Conservation (phyloP, 2,113 vertebrate genomes). For the Capricornis sumatraensis region DNA sequence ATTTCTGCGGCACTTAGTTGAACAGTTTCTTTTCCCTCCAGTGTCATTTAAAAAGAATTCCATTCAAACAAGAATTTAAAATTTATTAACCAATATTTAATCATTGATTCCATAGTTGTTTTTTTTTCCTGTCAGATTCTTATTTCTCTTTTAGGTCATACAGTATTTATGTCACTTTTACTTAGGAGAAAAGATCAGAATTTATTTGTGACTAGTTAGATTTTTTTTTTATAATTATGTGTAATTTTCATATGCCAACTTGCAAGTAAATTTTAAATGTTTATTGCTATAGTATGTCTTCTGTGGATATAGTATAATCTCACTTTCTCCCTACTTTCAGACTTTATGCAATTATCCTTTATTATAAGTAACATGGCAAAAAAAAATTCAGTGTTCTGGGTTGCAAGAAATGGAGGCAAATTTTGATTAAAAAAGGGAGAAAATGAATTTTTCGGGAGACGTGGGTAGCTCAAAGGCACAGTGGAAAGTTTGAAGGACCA, state of each 20-base stretch:
- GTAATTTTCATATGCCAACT: background rate
- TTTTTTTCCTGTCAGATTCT: background rate
- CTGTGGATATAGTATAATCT: background rate
- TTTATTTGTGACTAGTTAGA: background rate
- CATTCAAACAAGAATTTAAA: background rate
- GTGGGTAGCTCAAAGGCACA: background rate
- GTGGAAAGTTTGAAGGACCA: background rate
- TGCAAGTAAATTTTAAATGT: background rate
- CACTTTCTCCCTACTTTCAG: background rate
- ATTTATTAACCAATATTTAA: background rate
- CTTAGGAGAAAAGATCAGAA: background rate
- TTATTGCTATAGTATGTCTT: background rate
- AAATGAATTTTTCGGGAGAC: background rate
- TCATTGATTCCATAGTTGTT: background rate
- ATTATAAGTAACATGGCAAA: background rate
- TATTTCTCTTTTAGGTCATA: background rate
- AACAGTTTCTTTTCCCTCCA: background rate
- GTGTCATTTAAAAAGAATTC: slow-evolving; percentile 2
- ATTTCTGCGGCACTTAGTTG: background rate
- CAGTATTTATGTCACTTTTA: background rate
- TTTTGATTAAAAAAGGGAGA: background rate
- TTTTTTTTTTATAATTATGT: background rate
- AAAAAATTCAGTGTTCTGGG: background rate
- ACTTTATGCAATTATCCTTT: background rate
- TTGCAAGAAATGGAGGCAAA: background rate